These are phyloP conservation scores for Thaumatotibia leucotreta DNA, from an alignment of 1,140 invertebrate species.

Conservation along the genomic window DNA sequence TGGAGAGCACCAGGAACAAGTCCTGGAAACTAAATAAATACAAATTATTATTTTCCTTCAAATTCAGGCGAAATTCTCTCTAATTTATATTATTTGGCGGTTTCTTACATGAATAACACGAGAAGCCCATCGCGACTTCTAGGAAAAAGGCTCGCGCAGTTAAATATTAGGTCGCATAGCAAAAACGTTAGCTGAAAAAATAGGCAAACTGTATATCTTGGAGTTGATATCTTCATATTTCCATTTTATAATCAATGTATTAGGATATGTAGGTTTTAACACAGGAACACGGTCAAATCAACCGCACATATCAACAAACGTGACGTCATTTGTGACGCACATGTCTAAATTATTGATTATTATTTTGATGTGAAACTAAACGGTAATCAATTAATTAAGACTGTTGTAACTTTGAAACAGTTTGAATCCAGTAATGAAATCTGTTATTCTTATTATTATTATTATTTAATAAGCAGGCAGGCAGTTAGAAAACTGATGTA, in stretches of 20 bases:
- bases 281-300: background rate
- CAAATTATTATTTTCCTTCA: no score
- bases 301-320: slow-evolving; percentile 9
- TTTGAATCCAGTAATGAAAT: no score
- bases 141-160: slow-evolving; percentile 65
- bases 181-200: slow-evolving; percentile 57
- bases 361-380: background rate
- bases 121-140: slow-evolving; percentile 57
- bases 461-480: no score
- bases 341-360: background rate
- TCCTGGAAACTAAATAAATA: no score
- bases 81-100: no score
- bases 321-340: background rate
- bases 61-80: no score
- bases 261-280: background rate
- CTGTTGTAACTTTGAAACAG: no score
- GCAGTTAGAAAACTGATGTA: no score
- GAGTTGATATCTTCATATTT: slow-evolving; percentile 59
- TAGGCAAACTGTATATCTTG: slow-evolving; percentile 58
- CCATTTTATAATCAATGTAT: background rate
- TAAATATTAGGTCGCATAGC: slow-evolving; percentile 61
- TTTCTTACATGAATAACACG: slow-evolving; percentile 61
- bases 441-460: no score
- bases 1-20: no score
- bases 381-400: background rate